These are phyloP conservation scores for Synergus gifuensis DNA, from an alignment of 2,888 invertebrate genomes.

Conservation along the genomic window DNA sequence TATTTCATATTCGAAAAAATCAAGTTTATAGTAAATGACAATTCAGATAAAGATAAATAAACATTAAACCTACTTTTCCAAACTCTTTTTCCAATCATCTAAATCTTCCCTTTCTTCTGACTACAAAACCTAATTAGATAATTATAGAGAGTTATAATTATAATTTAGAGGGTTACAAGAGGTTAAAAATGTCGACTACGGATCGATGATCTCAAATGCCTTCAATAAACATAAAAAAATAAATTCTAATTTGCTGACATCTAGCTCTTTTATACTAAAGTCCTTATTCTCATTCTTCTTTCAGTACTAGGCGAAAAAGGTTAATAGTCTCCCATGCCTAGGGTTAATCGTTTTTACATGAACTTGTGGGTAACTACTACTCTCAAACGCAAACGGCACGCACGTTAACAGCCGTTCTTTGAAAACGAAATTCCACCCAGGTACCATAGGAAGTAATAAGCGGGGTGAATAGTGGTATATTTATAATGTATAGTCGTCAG, in stretches of 20 bases:
- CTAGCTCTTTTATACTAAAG: not conserved
- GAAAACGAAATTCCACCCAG: constrained; percentile 52
- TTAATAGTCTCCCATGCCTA: not conserved
- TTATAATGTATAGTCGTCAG: constrained; percentile 69
- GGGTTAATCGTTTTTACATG: constrained; percentile 16
- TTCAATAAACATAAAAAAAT: not conserved
- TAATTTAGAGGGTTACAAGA: too few relatives aligned
- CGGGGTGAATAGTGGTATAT: constrained; percentile 69
- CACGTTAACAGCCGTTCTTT: constrained; percentile 55
- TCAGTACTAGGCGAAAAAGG: not conserved
- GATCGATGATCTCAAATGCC: too few relatives aligned
- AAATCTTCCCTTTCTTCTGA: too few relatives aligned
- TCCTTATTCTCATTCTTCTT: not conserved
- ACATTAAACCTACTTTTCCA: too few relatives aligned
- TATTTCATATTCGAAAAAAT: too few relatives aligned
- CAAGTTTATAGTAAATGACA: too few relatives aligned
- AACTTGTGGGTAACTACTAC: constrained; percentile 24
- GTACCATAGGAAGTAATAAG: constrained; percentile 67
- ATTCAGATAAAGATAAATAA: too few relatives aligned
- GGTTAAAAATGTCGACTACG: too few relatives aligned
- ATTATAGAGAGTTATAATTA: too few relatives aligned
- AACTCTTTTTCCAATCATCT: too few relatives aligned
- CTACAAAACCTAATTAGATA: too few relatives aligned
- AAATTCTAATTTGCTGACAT: not conserved
- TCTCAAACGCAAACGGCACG: constrained; percentile 45